phyloP scores from a whole-genome alignment of 1,140 invertebrate genomes.

The Dreissena rostriformis region DNA sequence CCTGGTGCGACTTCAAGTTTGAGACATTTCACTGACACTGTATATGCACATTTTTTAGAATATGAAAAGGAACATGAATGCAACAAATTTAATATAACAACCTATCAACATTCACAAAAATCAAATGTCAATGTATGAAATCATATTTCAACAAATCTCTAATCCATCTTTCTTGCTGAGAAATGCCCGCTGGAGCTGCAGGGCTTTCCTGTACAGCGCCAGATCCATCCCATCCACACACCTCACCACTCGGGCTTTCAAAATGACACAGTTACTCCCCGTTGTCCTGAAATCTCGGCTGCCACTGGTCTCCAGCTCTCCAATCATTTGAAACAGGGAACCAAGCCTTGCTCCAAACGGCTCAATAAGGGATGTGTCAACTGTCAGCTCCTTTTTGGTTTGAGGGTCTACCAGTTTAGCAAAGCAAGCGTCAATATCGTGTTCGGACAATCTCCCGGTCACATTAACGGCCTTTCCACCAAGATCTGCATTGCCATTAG shows the following conservation, averaged over 20 bases:
- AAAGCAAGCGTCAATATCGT: conserved; percentile 59
- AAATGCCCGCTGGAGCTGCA: conserved; percentile 64
- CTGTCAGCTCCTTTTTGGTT: conserved; percentile 33
- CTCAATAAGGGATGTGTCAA: conserved; percentile 69
- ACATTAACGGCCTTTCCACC: conserved; percentile 20
- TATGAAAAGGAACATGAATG: too few species aligned
- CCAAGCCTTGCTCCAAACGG: conserved; percentile 65
- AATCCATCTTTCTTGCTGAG: conserved; percentile 22
- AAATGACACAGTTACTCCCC: conserved; percentile 2
- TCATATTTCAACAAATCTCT: background rate
- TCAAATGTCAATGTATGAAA: too few species aligned
- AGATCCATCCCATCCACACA: conserved; percentile 71
- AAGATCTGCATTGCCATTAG: background rate
- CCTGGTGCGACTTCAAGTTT: too few species aligned
- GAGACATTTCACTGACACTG: too few species aligned
- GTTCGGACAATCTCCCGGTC: conserved; percentile 51
- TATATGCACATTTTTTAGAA: too few species aligned
- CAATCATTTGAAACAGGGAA: conserved; percentile 69
- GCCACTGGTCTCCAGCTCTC: conserved; percentile 58
- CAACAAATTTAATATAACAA: too few species aligned
- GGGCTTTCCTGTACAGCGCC: conserved; percentile 60
- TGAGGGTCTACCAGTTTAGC: conserved; percentile 64
- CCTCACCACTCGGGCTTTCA: conserved; percentile 65
- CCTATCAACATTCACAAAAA: too few species aligned
- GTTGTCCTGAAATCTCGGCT: background rate